phyloP scores from a whole-genome alignment of 2,888 invertebrate genomes.

The Synanthedon andrenaeformis region DNA sequence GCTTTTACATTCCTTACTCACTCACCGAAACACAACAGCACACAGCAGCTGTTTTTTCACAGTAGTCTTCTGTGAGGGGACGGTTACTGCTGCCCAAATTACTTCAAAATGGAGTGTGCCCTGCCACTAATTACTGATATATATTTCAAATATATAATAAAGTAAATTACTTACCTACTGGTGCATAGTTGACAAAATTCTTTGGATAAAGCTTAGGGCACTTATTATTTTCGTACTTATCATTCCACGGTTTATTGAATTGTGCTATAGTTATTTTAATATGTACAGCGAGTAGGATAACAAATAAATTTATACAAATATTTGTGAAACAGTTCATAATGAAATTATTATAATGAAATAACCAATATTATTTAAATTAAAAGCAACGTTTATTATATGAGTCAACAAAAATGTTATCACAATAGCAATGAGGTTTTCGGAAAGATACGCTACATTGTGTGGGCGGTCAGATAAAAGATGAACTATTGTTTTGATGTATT shows the following conservation, averaged over 20 bases:
- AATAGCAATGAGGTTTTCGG: background rate
- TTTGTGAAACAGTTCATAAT: background rate
- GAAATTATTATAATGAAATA: background rate
- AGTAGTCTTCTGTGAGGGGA: too few species aligned
- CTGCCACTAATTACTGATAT: background rate
- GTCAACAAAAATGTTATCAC: background rate
- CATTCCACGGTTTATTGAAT: constrained; percentile 57
- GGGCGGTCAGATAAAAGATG: background rate
- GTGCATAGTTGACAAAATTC: constrained; percentile 68
- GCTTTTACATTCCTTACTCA: too few species aligned
- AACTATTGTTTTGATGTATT: background rate
- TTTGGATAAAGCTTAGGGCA: constrained; percentile 69
- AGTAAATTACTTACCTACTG: constrained; percentile 54
- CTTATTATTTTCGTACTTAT: constrained; percentile 59
- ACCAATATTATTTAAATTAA: too few species aligned
- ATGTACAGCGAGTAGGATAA: constrained; percentile 15
- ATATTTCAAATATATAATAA: background rate
- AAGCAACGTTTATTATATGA: too few species aligned
- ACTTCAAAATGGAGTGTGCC: too few species aligned
- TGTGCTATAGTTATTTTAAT: constrained; percentile 36
- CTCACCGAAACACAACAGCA: too few species aligned
- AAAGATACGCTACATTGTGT: background rate
- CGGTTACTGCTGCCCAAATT: too few species aligned
- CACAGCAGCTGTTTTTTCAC: too few species aligned
- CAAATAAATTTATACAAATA: constrained; percentile 16